phyloP scores from a whole-genome alignment of 2,888 invertebrate species.

The Amorpha juglandis region DNA sequence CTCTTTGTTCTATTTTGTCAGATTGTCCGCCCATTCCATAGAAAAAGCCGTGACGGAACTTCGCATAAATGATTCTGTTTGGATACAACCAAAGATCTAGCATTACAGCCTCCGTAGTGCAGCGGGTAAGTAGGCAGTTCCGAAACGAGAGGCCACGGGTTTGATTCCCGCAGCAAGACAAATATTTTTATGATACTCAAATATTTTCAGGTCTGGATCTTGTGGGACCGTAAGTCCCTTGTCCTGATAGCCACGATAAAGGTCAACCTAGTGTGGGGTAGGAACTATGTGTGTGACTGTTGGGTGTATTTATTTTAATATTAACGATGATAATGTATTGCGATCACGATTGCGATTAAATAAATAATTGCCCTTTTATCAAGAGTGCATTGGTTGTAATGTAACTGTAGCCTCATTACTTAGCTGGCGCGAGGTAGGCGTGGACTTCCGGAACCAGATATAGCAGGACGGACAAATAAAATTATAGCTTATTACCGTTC shows the following conservation, averaged over 20 bases:
- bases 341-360: background rate
- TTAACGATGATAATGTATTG: too few species aligned
- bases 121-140: background rate
- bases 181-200: too few species aligned
- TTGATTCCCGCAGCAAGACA: too few species aligned
- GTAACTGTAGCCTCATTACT: constrained; percentile 80
- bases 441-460: constrained; percentile 79
- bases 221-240: too few species aligned
- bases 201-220: too few species aligned
- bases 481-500: constrained; percentile 74
- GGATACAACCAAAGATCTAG: too few species aligned
- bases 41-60: background rate
- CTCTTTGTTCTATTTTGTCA: constrained; percentile 20
- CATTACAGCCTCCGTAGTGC: too few species aligned
- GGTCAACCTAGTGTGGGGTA: too few species aligned
- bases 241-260: too few species aligned
- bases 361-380: constrained; percentile 49
- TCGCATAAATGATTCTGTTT: background rate
- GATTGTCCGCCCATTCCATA: background rate
- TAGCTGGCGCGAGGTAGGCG: constrained; percentile 72
- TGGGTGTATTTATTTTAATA: too few species aligned
- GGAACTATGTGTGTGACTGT: too few species aligned
- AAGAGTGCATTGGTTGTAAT: constrained; percentile 49
- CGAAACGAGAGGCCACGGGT: background rate
- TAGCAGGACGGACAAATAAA: constrained; percentile 74